Evolutionary conservation across 2,888 invertebrate species (phyloP).

Genomic region (Pteria penguin): DNA sequence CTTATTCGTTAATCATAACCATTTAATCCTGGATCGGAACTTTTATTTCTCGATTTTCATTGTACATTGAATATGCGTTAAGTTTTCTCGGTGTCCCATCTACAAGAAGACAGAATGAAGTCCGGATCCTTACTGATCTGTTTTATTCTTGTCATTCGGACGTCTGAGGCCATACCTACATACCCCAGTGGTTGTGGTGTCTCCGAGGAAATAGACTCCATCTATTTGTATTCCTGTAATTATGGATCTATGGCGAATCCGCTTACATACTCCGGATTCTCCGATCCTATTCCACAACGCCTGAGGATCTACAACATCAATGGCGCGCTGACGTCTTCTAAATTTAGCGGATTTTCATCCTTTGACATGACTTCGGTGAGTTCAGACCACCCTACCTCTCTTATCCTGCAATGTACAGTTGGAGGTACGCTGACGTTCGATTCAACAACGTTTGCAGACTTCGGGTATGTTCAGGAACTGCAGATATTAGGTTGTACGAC

Average conservation of each 20-base stretch:
- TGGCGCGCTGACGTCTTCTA: constrained; percentile 29
- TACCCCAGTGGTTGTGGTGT: constrained; percentile 45
- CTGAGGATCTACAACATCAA: constrained; percentile 44
- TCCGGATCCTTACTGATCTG: too few relatives aligned
- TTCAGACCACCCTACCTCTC: constrained; percentile 49
- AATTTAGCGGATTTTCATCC: constrained; percentile 39
- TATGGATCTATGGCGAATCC: constrained; percentile 42
- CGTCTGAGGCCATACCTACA: neutral
- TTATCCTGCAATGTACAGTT: constrained; percentile 50
- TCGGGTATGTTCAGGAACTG: constrained; percentile 44
- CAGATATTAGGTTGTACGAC: constrained; percentile 51
- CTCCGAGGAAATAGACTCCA: constrained; percentile 5
- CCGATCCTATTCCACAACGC: constrained; percentile 48
- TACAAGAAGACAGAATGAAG: too few relatives aligned
- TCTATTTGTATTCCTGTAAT: constrained; percentile 52
- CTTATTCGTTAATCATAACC: too few relatives aligned
- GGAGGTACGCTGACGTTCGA: constrained; percentile 29
- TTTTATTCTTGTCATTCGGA: too few relatives aligned
- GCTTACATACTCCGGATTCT: constrained; percentile 41
- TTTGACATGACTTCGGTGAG: constrained; percentile 42
- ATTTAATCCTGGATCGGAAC: too few relatives aligned
- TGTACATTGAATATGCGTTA: too few relatives aligned
- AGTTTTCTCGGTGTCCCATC: too few relatives aligned
- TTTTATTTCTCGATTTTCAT: too few relatives aligned
- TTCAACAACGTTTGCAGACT: constrained; percentile 33